Conservation (phyloP, 2,113 vertebrate genomes). For the Poeciliopsis occidentalis region DNA sequence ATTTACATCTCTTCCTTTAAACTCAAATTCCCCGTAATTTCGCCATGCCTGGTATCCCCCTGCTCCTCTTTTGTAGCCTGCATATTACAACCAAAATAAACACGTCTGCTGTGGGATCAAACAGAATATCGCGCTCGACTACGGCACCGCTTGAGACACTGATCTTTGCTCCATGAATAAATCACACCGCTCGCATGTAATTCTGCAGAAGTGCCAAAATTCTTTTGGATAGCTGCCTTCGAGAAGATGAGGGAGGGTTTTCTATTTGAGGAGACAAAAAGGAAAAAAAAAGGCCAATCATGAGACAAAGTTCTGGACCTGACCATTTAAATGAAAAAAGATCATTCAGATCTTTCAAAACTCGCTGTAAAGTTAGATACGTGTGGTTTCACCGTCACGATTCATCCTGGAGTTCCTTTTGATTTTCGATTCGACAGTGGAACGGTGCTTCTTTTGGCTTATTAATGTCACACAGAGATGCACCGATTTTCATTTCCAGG, state of each 20-base stretch:
- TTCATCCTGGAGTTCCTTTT: no score
- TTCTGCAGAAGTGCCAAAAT: slow-evolving; percentile 19
- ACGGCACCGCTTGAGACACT: slow-evolving; percentile 24
- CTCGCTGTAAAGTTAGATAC: no score
- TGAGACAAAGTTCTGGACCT: background rate
- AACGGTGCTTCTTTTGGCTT: no score
- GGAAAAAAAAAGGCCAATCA: background rate
- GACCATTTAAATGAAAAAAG: background rate
- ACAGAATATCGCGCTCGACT: slow-evolving; percentile 30
- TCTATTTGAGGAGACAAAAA: background rate
- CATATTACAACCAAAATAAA: slow-evolving; percentile 30
- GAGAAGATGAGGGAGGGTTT: background rate
- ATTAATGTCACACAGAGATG: background rate
- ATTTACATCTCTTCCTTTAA: background rate
- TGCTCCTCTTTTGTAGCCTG: background rate
- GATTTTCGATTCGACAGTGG: no score
- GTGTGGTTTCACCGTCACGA: no score
- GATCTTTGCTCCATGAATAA: slow-evolving; percentile 46
- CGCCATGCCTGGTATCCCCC: background rate
- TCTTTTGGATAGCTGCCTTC: slow-evolving; percentile 19
- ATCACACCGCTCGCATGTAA: slow-evolving; percentile 33
- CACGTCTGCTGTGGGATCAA: slow-evolving; percentile 38
- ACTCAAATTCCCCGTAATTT: background rate
- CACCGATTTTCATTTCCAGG: background rate
- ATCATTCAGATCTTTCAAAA: background rate